phyloP scores from a whole-genome alignment of 2,888 invertebrate species.

The Cheilosia pagana region DNA sequence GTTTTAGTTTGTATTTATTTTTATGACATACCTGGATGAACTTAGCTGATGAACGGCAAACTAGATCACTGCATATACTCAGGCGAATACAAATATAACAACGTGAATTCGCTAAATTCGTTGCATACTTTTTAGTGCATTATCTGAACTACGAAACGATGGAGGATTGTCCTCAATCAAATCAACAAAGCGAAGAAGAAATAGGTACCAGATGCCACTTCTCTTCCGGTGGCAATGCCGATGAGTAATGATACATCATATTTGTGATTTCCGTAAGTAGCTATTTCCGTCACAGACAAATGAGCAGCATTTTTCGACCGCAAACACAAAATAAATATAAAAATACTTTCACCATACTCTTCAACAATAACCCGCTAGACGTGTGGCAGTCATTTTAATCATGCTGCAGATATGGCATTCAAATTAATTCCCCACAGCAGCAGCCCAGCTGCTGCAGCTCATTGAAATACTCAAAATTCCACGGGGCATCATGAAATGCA shows the following conservation, averaged over 20 bases:
- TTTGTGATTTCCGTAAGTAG: not conserved
- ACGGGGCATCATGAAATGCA: not conserved
- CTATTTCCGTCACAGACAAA: conserved; percentile 45
- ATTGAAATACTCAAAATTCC: conserved; percentile 33
- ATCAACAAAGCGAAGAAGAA: conserved; percentile 8
- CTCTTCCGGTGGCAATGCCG: conserved; percentile 9
- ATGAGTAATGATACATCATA: not conserved
- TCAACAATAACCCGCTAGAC: conserved; percentile 2
- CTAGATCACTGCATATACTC: too few species aligned
- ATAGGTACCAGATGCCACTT: not conserved
- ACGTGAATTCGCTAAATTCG: not conserved
- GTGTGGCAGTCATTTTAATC: conserved; percentile 4
- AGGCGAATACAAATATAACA: not conserved
- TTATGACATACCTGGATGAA: too few species aligned
- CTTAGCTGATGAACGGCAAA: too few species aligned
- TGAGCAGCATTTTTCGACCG: conserved; percentile 18
- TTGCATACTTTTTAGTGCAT: not conserved
- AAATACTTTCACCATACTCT: conserved; percentile 39
- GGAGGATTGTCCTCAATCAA: not conserved
- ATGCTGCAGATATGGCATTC: conserved; percentile 10
- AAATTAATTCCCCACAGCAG: conserved; percentile 14
- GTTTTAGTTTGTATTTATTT: too few species aligned
- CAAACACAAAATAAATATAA: not conserved
- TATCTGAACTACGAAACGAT: not conserved
- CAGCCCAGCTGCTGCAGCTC: not conserved